A percentile compares a stretch with the other conserved stretches of the same genome.
phyloP scores from a whole-genome alignment of 92 coral and sea anemone genomes.

The Porites divaricata region DNA sequence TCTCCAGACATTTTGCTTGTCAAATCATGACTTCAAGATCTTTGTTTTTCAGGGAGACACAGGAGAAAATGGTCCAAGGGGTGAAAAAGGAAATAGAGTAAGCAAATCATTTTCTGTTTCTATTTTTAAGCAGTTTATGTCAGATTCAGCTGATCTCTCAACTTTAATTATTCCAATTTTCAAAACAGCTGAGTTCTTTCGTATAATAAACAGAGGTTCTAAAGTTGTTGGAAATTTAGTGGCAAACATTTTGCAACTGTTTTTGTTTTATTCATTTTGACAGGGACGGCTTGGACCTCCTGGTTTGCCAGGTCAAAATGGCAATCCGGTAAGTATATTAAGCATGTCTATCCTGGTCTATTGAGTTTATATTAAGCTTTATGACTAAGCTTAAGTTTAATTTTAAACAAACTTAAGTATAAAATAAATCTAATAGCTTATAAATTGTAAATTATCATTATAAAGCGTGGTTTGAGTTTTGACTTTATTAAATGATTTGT shows the following conservation, averaged over 20 bases:
- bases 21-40: not conserved
- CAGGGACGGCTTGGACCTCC: conserved; percentile 85
- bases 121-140: no score
- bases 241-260: not conserved
- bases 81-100: conserved; percentile 85
- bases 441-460: no score
- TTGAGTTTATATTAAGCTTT: no score
- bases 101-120: not conserved
- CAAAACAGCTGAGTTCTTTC: no score
- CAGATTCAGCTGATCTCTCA: no score
- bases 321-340: conserved; percentile 68
- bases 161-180: no score
- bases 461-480: no score
- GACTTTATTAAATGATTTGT: no score
- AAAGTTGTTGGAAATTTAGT: not conserved
- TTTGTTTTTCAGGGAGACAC: conserved; percentile 57
- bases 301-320: conserved; percentile 82
- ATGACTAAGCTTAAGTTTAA: no score
- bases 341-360: not conserved
- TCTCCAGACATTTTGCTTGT: not conserved
- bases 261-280: conserved; percentile 5
- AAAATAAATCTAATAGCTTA: no score
- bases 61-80: conserved; percentile 76
- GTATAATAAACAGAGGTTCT: no score
- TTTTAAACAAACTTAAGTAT: no score